A percentile compares a stretch with the other conserved stretches of the same genome.
These are phyloP conservation scores for Machaerirhynchus nigripectus DNA, from an alignment of 2,113 vertebrate species.

Conservation along the genomic window DNA sequence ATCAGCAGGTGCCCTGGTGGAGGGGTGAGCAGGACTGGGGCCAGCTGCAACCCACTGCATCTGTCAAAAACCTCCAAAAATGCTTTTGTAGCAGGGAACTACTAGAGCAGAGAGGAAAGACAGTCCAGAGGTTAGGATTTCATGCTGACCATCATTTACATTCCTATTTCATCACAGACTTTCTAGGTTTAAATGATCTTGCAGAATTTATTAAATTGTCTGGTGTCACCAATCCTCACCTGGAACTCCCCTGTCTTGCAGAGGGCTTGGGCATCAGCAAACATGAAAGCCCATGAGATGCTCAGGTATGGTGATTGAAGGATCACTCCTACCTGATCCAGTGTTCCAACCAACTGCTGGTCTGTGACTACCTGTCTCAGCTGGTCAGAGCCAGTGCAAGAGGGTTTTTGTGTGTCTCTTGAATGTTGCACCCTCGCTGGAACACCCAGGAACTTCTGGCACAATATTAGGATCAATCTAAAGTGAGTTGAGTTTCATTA, in stretches of 20 bases:
- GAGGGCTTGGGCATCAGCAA: neutral
- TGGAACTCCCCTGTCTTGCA: neutral
- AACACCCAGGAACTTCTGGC: neutral
- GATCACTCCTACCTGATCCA: neutral
- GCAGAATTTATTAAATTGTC: neutral
- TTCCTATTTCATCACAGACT: neutral
- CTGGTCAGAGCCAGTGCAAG: neutral
- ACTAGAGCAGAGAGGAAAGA: neutral
- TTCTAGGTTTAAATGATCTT: neutral
- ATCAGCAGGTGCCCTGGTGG: neutral
- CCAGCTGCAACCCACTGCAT: neutral
- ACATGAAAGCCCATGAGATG: neutral
- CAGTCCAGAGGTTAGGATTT: neutral
- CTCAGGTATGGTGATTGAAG: neutral
- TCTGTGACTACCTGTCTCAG: neutral
- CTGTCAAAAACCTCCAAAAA: slow-evolving; percentile 8
- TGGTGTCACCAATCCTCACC: neutral
- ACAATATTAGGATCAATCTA: neutral
- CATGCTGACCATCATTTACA: neutral
- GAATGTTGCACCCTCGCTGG: neutral
- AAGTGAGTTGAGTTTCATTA: neutral
- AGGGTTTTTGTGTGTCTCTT: neutral
- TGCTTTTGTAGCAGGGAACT: neutral
- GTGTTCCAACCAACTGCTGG: neutral
- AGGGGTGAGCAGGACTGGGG: neutral